Evolutionary conservation across 2,888 invertebrate genomes (phyloP), one percentile per base, ranked within the genome.

Genomic region (Eilema griseolum): DNA sequence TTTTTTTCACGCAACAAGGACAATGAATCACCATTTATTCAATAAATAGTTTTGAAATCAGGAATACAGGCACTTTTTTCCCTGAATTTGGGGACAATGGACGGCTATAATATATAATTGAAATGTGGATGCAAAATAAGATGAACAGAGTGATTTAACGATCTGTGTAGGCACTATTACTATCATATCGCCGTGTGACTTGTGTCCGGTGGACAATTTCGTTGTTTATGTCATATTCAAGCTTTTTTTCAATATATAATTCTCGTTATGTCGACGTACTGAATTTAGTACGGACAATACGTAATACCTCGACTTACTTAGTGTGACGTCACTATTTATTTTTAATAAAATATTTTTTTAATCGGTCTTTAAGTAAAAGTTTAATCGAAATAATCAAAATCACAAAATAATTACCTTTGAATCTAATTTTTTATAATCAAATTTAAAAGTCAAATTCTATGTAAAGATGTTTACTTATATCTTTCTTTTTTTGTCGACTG

Each of bases 81-180:
- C 52, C 52, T 10, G n/a, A 52, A 52, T 52, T 52, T 2, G 52
- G 52, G 52, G 2, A 52, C 2, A n/a, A 10, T 52, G 52, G 52
- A 52, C 52, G 52, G 52, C 10, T 52, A n/a, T n/a, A n/a, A 10
- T 52, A n/a, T 20, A 52, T 20, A 52, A 52, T 16, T 82, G 74
- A 78, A 74, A 80, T 75, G 73, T 78, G 74, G 83, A 81, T 56
- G 65, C 16, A 57, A n/a, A 46, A 41, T 56, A 62, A 61, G 24
- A 37, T 24, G 28, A 64, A 60, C 41, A 59, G 60, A 61, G 24
- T 65, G 37, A 70, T 24, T 52, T 73, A 79, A 74, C 78, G 60
- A 77, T 57, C 70, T 75, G 75, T 69, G 62, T 77, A 81, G 78
- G 80, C 78, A 84, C 81, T 81, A 37, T 73, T 74, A 75, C 33